Percentiles rank a stretch among this genome's conserved stretches.
Conservation (phyloP, 2,113 vertebrate species). For the Grammomys surdaster region DNA sequence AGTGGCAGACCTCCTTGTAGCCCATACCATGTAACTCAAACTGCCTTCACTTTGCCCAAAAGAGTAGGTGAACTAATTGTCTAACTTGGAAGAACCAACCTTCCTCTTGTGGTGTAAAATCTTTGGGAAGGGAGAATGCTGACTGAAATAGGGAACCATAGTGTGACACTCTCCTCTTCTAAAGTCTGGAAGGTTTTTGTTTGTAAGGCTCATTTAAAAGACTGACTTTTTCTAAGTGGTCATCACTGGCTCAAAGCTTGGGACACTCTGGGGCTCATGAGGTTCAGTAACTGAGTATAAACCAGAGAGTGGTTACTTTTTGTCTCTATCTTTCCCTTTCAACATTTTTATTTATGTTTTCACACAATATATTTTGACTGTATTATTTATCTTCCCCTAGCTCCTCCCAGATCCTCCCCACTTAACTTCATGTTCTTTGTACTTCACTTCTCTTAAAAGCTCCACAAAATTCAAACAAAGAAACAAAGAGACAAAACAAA, state of each 20-base stretch:
- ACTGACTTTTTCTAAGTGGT: neutral
- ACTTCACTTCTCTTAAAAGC: neutral
- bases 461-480: neutral
- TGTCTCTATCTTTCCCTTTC: neutral
- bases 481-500: neutral
- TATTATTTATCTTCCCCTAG: neutral
- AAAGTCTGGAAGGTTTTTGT: neutral
- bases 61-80: neutral
- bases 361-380: too few relatives aligned
- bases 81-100: neutral
- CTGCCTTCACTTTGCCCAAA: neutral
- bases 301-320: neutral
- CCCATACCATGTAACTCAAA: neutral
- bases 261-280: neutral
- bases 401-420: neutral
- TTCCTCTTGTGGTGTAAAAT: neutral
- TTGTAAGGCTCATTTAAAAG: neutral
- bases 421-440: neutral
- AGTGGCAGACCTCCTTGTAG: neutral
- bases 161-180: neutral
- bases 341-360: neutral
- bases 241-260: neutral
- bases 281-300: neutral
- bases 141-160: neutral
- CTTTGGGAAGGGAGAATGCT: neutral